Evolutionary conservation across 2,888 invertebrate genomes (phyloP).

Genomic region (Macaria notata): DNA sequence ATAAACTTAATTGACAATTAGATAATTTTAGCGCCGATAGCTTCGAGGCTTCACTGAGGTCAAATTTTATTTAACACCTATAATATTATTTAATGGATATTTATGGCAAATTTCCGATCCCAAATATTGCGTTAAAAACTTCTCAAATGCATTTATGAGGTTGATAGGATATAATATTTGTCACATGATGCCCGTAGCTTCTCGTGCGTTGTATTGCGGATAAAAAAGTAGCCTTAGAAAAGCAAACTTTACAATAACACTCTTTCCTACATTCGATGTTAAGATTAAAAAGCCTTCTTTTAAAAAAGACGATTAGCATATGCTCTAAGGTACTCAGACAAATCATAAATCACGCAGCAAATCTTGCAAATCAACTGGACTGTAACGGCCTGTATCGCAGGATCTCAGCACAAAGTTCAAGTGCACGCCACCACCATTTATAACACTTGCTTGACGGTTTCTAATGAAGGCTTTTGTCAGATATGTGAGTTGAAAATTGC

Average conservation of each 20-base stretch:
- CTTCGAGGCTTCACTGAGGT: constrained; percentile 18
- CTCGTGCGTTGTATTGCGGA: too few relatives aligned
- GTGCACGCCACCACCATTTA: constrained; percentile 27
- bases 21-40: constrained; percentile 16
- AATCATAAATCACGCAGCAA: constrained; percentile 30
- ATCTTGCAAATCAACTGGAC: neutral
- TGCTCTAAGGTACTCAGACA: too few relatives aligned
- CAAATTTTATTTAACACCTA: constrained; percentile 13
- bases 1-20: constrained; percentile 28
- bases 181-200: too few relatives aligned
- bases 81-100: neutral
- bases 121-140: neutral
- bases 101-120: too few relatives aligned
- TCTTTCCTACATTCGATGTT: too few relatives aligned
- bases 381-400: constrained; percentile 22
- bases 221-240: too few relatives aligned
- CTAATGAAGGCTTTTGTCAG: constrained; percentile 26
- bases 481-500: constrained; percentile 14
- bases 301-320: too few relatives aligned
- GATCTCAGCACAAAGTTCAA: constrained; percentile 30
- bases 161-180: too few relatives aligned
- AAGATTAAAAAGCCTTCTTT: too few relatives aligned
- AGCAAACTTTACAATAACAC: too few relatives aligned
- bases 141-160: neutral
- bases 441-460: constrained; percentile 23